These are phyloP conservation scores for Elanoides forficatus DNA, from an alignment of 2,113 vertebrate species.

Conservation along the genomic window DNA sequence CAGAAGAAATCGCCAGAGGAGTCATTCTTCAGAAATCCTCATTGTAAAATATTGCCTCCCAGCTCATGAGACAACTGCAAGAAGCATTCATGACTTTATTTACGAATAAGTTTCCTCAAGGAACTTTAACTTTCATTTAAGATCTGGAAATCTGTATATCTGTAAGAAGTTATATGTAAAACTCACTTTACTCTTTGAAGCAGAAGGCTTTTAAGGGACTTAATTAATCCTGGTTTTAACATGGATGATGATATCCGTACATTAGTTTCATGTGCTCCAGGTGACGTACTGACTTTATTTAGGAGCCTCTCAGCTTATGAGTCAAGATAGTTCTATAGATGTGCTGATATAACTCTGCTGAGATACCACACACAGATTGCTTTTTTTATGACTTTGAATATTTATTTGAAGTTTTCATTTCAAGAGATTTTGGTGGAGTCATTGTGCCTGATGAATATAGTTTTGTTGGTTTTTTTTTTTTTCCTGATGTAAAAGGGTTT, in stretches of 20 bases:
- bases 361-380: constrained; percentile 13
- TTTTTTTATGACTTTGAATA: constrained; percentile 14
- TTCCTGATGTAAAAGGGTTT: constrained; percentile 17
- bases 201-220: constrained; percentile 16
- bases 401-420: constrained; percentile 44
- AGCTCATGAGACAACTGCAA: background rate
- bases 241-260: constrained; percentile 29
- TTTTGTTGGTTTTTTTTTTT: background rate
- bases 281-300: constrained; percentile 26
- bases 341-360: background rate
- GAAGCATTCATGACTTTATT: background rate
- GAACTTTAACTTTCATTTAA: background rate
- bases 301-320: background rate
- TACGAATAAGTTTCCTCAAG: background rate
- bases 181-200: constrained; percentile 19
- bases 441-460: background rate
- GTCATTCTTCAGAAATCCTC: background rate
- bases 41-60: background rate
- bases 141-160: constrained; percentile 13
- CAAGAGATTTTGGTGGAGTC: background rate
- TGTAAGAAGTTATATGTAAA: constrained; percentile 1
- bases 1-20: background rate
- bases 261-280: constrained; percentile 26
- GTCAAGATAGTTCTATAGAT: background rate
- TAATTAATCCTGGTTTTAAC: constrained; percentile 47